Evolutionary conservation across 1,140 invertebrate genomes (phyloP).

Genomic region (Gryllus bimaculatus): DNA sequence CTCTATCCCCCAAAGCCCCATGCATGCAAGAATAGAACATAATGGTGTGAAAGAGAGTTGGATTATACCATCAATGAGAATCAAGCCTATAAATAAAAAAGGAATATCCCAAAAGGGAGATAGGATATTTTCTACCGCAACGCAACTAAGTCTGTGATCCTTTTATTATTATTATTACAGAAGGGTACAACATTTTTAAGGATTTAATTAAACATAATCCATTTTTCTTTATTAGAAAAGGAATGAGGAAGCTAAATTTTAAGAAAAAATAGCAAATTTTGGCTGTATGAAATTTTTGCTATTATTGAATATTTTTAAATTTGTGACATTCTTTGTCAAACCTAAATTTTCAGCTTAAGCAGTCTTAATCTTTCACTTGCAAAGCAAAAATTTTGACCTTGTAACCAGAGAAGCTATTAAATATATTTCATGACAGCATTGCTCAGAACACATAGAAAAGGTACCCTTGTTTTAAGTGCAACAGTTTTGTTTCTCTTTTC

Average conservation of each 20-base stretch:
- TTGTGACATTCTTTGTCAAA: neutral
- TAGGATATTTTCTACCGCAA: neutral
- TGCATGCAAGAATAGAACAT: neutral
- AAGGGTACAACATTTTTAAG: neutral
- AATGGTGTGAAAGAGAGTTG: neutral
- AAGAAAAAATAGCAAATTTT: slow-evolving; percentile 6
- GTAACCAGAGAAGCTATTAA: neutral
- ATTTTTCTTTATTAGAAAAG: neutral
- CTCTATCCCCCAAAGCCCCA: neutral
- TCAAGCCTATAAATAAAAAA: neutral
- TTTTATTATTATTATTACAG: neutral
- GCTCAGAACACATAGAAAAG: neutral
- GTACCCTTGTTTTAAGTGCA: neutral
- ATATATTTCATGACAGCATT: neutral
- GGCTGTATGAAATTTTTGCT: neutral
- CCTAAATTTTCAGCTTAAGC: neutral
- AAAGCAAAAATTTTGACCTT: neutral
- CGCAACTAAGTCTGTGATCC: neutral
- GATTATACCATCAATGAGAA: neutral
- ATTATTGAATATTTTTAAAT: neutral
- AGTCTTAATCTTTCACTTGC: neutral
- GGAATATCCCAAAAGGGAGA: neutral
- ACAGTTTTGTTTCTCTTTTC: neutral
- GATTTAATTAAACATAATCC: neutral
- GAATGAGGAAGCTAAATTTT: slow-evolving; percentile 5